A percentile compares a stretch with the other conserved stretches of the same genome.
Evolutionary conservation across 1,140 invertebrate genomes (phyloP).

Genomic region (Helicorthomorpha holstii): DNA sequence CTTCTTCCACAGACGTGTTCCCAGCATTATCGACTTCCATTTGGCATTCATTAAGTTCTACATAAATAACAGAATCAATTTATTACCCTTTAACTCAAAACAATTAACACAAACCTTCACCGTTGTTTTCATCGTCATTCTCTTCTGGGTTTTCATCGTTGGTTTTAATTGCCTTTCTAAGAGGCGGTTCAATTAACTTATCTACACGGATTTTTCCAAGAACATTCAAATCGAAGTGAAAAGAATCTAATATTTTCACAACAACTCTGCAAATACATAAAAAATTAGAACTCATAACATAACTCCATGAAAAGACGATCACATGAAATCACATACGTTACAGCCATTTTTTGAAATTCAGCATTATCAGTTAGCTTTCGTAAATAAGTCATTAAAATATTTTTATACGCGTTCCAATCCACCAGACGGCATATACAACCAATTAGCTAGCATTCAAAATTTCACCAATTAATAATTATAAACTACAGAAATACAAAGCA

Average conservation of each 20-base stretch:
- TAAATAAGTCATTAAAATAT: slow-evolving; percentile 60
- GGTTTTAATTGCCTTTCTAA: too few species aligned
- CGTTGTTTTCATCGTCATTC: too few species aligned
- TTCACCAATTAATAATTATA: too few species aligned
- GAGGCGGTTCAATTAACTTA: too few species aligned
- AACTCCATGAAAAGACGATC: not conserved
- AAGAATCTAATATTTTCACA: slow-evolving; percentile 67
- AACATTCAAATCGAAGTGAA: slow-evolving; percentile 84
- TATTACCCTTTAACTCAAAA: too few species aligned
- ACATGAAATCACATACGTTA: slow-evolving; percentile 20
- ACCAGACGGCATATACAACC: slow-evolving; percentile 53
- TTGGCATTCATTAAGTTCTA: too few species aligned
- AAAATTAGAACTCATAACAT: slow-evolving; percentile 1
- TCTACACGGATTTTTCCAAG: too few species aligned
- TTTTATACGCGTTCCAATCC: slow-evolving; percentile 73
- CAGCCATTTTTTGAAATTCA: slow-evolving; percentile 62
- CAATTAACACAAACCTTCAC: too few species aligned
- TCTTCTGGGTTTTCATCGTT: too few species aligned
- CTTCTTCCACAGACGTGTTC: slow-evolving; percentile 34
- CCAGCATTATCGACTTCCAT: too few species aligned
- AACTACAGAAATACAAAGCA: too few species aligned
- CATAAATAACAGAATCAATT: too few species aligned
- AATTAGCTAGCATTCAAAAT: slow-evolving; percentile 30
- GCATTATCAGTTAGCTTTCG: slow-evolving; percentile 45
- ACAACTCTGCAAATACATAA: slow-evolving; percentile 40